Percentiles rank a stretch among this genome's conserved stretches.
phyloP scores from a whole-genome alignment of 2,888 invertebrate genomes.

The Listrodromus nycthemerus region DNA sequence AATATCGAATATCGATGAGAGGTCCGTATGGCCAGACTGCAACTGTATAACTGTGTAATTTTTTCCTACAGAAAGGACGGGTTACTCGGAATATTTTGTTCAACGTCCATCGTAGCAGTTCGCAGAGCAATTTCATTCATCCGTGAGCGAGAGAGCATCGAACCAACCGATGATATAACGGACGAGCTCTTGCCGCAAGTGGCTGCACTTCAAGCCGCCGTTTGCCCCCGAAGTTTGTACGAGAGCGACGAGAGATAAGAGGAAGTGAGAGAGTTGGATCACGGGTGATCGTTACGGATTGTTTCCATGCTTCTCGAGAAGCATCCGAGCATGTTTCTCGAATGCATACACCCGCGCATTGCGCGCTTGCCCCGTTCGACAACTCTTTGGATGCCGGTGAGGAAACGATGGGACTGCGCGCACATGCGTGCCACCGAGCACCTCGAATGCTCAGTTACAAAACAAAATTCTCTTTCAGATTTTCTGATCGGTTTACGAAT shows the following conservation, averaged over 20 bases:
- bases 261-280: background rate
- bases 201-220: slow-evolving; percentile 7
- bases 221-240: slow-evolving; percentile 16
- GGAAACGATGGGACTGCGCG: background rate
- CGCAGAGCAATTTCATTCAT: slow-evolving; percentile 16
- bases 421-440: slow-evolving; percentile 10
- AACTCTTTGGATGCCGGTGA: slow-evolving; percentile 39
- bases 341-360: background rate
- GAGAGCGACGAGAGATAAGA: background rate
- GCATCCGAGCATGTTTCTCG: background rate
- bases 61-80: background rate
- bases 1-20: background rate
- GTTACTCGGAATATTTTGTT: slow-evolving; percentile 2
- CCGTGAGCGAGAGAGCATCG: slow-evolving; percentile 37
- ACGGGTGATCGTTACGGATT: slow-evolving; percentile 5
- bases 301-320: slow-evolving; percentile 1
- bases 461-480: slow-evolving; percentile 6
- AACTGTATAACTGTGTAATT: background rate
- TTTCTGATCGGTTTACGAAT: slow-evolving; percentile 5
- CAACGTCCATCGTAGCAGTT: background rate
- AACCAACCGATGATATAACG: slow-evolving; percentile 39
- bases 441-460: slow-evolving; percentile 3
- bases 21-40: background rate
- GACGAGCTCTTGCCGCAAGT: slow-evolving; percentile 25
- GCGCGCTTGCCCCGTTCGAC: slow-evolving; percentile 16